Base-by-base conservation (phyloP, 2,113 vertebrate genomes). In the Cottus gobio region DNA sequence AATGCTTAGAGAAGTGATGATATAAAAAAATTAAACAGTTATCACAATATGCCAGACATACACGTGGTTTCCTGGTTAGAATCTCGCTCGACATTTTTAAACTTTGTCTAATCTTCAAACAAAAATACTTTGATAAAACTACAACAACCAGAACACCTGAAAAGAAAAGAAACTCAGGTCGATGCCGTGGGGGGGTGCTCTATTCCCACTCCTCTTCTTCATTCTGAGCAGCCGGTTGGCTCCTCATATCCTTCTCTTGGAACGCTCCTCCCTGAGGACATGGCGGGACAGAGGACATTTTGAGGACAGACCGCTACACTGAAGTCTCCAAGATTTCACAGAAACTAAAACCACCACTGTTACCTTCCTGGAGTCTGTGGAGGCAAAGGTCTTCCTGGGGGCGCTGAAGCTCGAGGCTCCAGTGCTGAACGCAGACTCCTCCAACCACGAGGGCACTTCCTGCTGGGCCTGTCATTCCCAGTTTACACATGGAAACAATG, bases 391-490 rank as follows among this genome's bases (percentile, higher is more conserved):
- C 16, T 42, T 93, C 75, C 87, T 89, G 22, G 71, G 61, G 24
- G 93, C 28, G 68, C 77, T 93, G 62, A 89, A 87, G 9, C 83
- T 82, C 6, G 83, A 26, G 34, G 87, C 79, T 2, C 91, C 86
- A 22, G 80, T 60, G 50, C 93, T 90, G 72, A 95, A 95, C 0
- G 96, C 96, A 30, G 94, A 89, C 85, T 98, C 96, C 89, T 97
- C 97, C 18, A 99, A 82, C 97, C 97, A 99, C 0, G 93, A 61
- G 9, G 98, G 98, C 12, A 99, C 96, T 76, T 96, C 96, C 83
- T 99, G 98, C 48, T 98, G 96, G 15, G 98, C 97, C 98, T 99
- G 87, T 28, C 20, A 28, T 60, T 8, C 10, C 8, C 52, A 30
- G 24, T 22, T 16, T 16, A 9, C 37, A 31, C 37, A 31, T 31